Percentiles rank a stretch among this genome's conserved stretches.
These are phyloP conservation scores for Sphaerophoria rueppellii DNA, from an alignment of 2,888 invertebrate species.

Conservation along the genomic window DNA sequence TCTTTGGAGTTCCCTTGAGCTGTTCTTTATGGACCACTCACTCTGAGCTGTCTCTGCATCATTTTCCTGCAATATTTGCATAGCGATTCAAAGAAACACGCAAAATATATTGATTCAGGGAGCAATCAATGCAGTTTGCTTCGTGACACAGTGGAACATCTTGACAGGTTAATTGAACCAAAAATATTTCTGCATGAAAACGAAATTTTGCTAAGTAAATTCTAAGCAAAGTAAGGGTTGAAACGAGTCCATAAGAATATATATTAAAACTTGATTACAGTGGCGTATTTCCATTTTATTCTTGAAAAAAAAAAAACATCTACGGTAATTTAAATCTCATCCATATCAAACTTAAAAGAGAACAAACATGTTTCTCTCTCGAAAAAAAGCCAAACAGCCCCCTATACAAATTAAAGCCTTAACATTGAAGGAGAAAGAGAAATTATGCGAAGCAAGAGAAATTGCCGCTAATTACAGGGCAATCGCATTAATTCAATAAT, in stretches of 20 bases:
- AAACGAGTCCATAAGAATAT: too few species aligned
- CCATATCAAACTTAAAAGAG: too few species aligned
- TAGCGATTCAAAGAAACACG: constrained; percentile 43
- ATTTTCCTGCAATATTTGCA: constrained; percentile 62
- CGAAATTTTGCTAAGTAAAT: too few species aligned
- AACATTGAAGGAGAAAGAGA: background rate
- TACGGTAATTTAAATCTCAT: too few species aligned
- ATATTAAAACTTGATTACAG: too few species aligned
- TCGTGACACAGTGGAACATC: background rate
- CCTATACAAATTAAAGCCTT: background rate
- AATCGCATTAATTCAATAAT: constrained; percentile 61
- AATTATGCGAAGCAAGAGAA: constrained; percentile 26
- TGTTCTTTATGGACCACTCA: background rate
- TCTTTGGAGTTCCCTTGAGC: background rate
- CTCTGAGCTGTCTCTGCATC: constrained; percentile 24
- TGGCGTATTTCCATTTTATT: too few species aligned
- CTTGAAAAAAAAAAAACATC: too few species aligned
- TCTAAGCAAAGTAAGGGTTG: too few species aligned
- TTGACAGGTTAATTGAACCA: background rate
- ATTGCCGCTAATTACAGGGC: constrained; percentile 72
- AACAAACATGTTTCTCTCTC: background rate
- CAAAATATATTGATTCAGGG: constrained; percentile 10
- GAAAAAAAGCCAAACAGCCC: background rate
- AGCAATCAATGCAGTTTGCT: constrained; percentile 37
- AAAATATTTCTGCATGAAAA: background rate